Conservation (phyloP, 2,888 invertebrate species). For the Herminia tarsipennalis region DNA sequence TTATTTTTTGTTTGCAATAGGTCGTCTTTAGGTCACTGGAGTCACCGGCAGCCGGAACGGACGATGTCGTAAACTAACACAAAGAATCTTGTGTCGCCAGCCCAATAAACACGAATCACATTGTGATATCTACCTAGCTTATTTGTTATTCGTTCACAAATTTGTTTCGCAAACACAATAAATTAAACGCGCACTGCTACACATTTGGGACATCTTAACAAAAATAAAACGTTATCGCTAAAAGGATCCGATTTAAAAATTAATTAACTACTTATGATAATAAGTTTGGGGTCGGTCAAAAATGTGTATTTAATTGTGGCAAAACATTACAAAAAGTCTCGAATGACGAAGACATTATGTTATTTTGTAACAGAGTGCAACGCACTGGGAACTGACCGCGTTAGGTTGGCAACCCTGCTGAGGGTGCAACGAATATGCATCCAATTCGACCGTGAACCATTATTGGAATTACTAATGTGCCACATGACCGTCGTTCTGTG, state of each 20-base stretch:
- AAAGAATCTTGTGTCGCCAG: constrained; percentile 61
- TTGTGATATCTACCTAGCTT: constrained; percentile 41
- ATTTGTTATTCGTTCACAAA: constrained; percentile 48
- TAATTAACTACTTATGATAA: constrained; percentile 79
- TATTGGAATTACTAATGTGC: constrained; percentile 63
- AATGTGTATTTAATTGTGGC: constrained; percentile 72
- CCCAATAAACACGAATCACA: constrained; percentile 39
- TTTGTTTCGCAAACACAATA: constrained; percentile 59
- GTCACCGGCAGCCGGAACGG: constrained; percentile 69
- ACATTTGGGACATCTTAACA: constrained; percentile 56
- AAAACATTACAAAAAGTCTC: constrained; percentile 68
- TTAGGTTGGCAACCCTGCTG: constrained; percentile 66
- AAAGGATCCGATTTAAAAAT: constrained; percentile 70
- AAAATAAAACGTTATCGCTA: constrained; percentile 59
- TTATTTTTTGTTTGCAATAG: constrained; percentile 75
- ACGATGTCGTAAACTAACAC: constrained; percentile 60
- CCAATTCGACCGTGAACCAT: constrained; percentile 71
- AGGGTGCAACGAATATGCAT: constrained; percentile 54
- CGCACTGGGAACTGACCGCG: constrained; percentile 72
- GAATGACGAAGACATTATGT: constrained; percentile 71
- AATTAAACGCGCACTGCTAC: constrained; percentile 56
- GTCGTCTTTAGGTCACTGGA: constrained; percentile 77
- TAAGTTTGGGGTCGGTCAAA: constrained; percentile 64
- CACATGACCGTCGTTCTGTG: constrained; percentile 58
- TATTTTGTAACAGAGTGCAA: constrained; percentile 80